phyloP scores from a whole-genome alignment of 2,888 invertebrate genomes.

The Hirtodrosophila trivittata region DNA sequence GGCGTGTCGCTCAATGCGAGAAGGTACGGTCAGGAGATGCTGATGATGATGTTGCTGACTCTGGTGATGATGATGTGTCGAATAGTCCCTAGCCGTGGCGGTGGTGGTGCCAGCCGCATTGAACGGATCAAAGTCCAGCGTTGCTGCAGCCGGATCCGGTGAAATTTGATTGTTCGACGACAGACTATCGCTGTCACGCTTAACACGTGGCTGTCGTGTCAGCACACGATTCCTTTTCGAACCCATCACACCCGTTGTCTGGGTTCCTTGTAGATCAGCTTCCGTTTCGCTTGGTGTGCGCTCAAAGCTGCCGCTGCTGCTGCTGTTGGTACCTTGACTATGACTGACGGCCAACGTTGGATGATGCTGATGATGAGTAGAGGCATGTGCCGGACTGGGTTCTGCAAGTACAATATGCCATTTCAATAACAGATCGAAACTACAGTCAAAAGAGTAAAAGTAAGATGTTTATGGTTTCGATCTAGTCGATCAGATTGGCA shows the following conservation, averaged over 20 bases:
- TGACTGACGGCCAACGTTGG: conserved; percentile 59
- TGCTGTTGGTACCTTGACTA: conserved; percentile 58
- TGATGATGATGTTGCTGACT: conserved; percentile 57
- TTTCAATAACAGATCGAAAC: no score
- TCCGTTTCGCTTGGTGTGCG: conserved; percentile 54
- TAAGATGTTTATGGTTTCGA: no score
- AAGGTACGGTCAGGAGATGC: conserved; percentile 84
- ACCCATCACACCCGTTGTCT: conserved; percentile 82
- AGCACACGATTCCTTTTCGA: conserved; percentile 87
- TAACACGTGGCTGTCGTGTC: conserved; percentile 88
- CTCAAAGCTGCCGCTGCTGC: conserved; percentile 58
- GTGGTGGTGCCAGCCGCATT: conserved; percentile 69
- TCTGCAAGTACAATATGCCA: conserved; percentile 55
- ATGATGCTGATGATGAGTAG: conserved; percentile 28
- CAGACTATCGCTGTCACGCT: conserved; percentile 86
- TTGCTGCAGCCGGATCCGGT: conserved; percentile 77
- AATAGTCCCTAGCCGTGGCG: conserved; percentile 59
- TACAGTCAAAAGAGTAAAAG: no score
- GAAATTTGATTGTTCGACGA: conserved; percentile 81
- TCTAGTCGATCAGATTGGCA: no score
- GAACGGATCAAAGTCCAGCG: conserved; percentile 80
- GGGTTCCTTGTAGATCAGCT: conserved; percentile 46
- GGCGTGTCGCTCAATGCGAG: conserved; percentile 86
- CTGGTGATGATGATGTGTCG: conserved; percentile 64
- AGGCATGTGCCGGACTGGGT: conserved; percentile 57